Evolutionary conservation across 2,797 vertebrate species (phyloP).

Genomic region (Tenualosa thibaudeaui): DNA sequence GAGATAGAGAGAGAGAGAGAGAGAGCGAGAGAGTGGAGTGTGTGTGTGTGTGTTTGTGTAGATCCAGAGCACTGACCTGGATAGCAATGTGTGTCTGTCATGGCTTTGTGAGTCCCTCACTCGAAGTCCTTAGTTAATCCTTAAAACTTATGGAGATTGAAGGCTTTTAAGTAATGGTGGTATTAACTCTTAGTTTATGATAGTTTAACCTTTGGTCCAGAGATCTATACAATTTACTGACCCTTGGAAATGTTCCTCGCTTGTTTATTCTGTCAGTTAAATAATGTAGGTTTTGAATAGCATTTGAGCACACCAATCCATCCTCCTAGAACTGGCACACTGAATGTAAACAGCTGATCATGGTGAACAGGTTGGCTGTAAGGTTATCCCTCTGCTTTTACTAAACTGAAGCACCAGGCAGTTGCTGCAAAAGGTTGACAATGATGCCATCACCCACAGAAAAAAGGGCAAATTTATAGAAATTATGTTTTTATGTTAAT

Average conservation of each 20-base stretch:
- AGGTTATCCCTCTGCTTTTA: neutral
- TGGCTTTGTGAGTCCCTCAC: neutral
- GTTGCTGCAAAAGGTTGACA: neutral
- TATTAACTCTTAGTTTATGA: neutral
- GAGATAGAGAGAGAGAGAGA: conserved; percentile 19
- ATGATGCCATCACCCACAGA: neutral
- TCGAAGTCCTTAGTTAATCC: neutral
- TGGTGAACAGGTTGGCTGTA: neutral
- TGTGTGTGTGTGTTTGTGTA: neutral
- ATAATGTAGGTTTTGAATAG: too few species aligned
- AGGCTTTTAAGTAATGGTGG: neutral
- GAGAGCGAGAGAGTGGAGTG: neutral
- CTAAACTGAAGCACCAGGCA: neutral
- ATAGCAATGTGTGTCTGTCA: neutral
- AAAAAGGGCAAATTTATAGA: neutral
- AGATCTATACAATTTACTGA: neutral
- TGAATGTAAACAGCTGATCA: neutral
- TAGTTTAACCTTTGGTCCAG: neutral
- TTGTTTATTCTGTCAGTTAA: too few species aligned
- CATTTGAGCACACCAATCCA: neutral
- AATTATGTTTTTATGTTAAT: too few species aligned
- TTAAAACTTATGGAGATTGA: neutral
- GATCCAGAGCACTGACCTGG: neutral
- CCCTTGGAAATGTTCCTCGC: too few species aligned
- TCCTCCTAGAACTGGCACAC: neutral